Conservation (phyloP, 2,888 invertebrate species). For the Lepidonotus clava region DNA sequence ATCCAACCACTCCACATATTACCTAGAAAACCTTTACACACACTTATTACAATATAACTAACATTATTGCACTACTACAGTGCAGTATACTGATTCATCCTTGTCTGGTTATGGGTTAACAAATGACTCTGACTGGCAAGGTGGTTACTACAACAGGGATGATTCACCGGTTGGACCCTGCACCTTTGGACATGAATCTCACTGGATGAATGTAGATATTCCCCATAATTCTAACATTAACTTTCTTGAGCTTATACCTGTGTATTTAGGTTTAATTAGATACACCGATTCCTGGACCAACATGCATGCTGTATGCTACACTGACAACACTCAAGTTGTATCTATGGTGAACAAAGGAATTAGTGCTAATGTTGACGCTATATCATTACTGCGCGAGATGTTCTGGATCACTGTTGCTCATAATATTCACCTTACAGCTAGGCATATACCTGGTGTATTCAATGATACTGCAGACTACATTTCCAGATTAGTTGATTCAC, state of each 20-base stretch:
- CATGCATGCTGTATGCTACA: not conserved
- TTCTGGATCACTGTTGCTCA: not conserved
- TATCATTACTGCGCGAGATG: not conserved
- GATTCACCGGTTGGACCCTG: not conserved
- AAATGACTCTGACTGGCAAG: not conserved
- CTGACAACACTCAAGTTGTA: not conserved
- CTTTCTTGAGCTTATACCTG: not conserved
- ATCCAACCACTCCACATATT: too few species aligned
- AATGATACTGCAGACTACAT: not conserved
- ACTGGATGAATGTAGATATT: not conserved
- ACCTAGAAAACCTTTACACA: too few species aligned
- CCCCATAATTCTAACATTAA: not conserved
- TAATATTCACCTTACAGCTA: not conserved
- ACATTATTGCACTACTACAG: too few species aligned
- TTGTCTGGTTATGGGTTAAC: not conserved
- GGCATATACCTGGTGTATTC: not conserved
- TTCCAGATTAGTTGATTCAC: not conserved
- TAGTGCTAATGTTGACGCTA: not conserved
- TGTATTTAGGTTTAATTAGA: not conserved
- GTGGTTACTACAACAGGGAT: not conserved
- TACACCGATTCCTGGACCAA: not conserved
- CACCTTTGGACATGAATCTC: not conserved
- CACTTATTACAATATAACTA: too few species aligned
- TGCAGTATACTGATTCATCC: not conserved
- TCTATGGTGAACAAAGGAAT: not conserved